Percentiles rank a stretch among this genome's conserved stretches.
phyloP scores from a whole-genome alignment of 2,113 vertebrate species.

The Zosterops borbonicus region DNA sequence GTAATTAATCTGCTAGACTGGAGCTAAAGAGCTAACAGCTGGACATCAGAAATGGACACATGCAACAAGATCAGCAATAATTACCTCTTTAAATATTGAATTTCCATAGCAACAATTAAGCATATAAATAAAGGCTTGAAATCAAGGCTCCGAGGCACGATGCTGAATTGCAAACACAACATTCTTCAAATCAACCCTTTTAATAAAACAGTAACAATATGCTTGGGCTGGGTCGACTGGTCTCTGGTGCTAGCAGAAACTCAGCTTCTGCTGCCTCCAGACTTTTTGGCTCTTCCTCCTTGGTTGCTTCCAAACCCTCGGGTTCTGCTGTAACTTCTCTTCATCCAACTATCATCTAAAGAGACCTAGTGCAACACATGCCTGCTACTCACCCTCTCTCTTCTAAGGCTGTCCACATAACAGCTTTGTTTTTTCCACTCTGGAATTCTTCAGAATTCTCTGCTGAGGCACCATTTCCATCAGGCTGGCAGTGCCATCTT shows the following conservation, averaged over 20 bases:
- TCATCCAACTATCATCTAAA: not conserved
- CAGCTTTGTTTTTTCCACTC: not conserved
- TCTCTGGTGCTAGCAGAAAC: slow-evolving; percentile 32
- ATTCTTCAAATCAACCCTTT: slow-evolving; percentile 73
- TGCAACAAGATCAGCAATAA: slow-evolving; percentile 88
- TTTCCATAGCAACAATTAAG: slow-evolving; percentile 87
- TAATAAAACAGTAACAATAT: slow-evolving; percentile 76
- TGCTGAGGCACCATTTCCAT: not conserved
- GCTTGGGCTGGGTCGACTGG: slow-evolving; percentile 46
- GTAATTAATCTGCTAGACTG: slow-evolving; percentile 89
- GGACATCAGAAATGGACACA: slow-evolving; percentile 87
- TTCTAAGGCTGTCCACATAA: not conserved
- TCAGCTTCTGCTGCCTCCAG: slow-evolving; percentile 26
- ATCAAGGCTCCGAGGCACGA: slow-evolving; percentile 74
- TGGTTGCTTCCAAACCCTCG: slow-evolving; percentile 14
- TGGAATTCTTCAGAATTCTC: not conserved
- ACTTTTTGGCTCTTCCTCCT: slow-evolving; percentile 28
- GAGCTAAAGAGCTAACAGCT: slow-evolving; percentile 89
- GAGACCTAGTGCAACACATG: not conserved
- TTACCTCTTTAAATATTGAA: slow-evolving; percentile 88
- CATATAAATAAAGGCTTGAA: slow-evolving; percentile 81
- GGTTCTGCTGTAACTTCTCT: slow-evolving; percentile 25
- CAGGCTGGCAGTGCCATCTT: not conserved
- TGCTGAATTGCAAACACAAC: slow-evolving; percentile 73
- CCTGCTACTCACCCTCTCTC: not conserved